phyloP scores from a whole-genome alignment of 2,113 vertebrate species.

The Panthera leo region DNA sequence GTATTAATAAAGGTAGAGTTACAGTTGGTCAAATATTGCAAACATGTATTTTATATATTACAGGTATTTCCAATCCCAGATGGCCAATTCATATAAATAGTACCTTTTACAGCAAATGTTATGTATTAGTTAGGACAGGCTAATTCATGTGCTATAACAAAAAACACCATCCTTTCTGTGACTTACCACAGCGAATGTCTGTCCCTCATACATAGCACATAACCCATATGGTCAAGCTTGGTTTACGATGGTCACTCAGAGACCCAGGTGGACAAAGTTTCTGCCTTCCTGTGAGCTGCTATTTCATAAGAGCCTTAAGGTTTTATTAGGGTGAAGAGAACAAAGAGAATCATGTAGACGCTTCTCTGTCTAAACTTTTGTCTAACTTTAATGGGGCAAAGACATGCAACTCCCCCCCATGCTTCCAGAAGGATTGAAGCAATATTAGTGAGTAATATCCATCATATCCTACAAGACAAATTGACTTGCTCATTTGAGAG shows the following conservation, averaged over 20 bases:
- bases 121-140: not conserved
- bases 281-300: not conserved
- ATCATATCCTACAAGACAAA: not conserved
- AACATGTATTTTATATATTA: not conserved
- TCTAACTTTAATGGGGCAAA: not conserved
- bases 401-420: not conserved
- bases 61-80: not conserved
- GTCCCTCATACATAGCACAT: not conserved
- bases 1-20: not conserved
- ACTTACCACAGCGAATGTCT: not conserved
- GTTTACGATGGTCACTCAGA: not conserved
- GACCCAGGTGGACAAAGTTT: not conserved
- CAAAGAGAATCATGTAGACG: not conserved
- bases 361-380: not conserved
- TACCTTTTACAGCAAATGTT: not conserved
- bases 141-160: not conserved
- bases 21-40: not conserved
- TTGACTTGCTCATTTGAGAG: constrained; percentile 9
- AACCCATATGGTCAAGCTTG: not conserved
- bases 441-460: not conserved
- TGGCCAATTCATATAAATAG: not conserved
- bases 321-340: not conserved
- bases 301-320: not conserved
- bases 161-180: not conserved
- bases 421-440: not conserved